Conservation (phyloP, 2,797 vertebrate species). For the Oryzias dopingdopingensis region DNA sequence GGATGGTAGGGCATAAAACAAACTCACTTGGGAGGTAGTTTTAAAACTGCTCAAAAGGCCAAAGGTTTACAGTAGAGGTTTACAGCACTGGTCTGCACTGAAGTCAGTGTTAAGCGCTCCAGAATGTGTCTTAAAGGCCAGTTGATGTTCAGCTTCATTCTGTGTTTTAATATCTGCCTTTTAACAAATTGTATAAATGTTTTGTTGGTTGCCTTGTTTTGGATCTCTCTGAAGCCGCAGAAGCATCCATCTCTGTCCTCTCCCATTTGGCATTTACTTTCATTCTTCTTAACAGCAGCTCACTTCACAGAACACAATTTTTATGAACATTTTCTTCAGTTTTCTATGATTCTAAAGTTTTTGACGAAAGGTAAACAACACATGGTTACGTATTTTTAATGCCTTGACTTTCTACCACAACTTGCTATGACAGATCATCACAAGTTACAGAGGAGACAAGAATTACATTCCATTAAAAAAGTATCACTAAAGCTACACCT, state of each 20-base stretch:
- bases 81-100: constrained; percentile 41
- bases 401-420: background rate
- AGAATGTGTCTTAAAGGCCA: constrained; percentile 8
- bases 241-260: constrained; percentile 11
- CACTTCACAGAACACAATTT: constrained; percentile 1
- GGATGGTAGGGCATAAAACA: constrained; percentile 15
- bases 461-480: constrained; percentile 10
- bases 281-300: constrained; percentile 14
- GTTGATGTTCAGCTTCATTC: constrained; percentile 12
- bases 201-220: constrained; percentile 9
- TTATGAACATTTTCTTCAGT: constrained; percentile 1
- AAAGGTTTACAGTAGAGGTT: constrained; percentile 63
- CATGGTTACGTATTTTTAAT: background rate
- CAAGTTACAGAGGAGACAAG: constrained; percentile 7
- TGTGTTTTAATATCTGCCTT: constrained; percentile 7
- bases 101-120: constrained; percentile 1
- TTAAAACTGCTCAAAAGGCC: constrained; percentile 47
- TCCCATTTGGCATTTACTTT: constrained; percentile 2
- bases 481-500: constrained; percentile 5
- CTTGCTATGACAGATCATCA: background rate
- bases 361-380: background rate
- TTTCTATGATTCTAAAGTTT: background rate
- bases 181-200: constrained; percentile 5
- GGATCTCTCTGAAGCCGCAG: constrained; percentile 2
- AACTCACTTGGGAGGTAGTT: constrained; percentile 24